Percentiles rank a stretch among this genome's conserved stretches.
Conservation (phyloP, 1,140 invertebrate species). For the Leptinotarsa texana region DNA sequence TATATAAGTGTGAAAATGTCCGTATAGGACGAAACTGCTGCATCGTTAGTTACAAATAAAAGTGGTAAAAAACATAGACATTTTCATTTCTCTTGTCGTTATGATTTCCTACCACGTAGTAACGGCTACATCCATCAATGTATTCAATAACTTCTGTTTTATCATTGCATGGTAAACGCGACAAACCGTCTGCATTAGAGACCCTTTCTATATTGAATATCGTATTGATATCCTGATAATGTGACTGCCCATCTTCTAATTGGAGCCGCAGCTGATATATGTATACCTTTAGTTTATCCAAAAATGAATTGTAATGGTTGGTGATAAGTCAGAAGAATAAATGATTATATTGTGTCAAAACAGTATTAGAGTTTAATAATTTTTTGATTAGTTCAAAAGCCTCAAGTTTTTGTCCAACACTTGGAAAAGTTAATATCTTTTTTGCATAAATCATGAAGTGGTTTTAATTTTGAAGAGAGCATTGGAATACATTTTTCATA, state of each 20-base stretch:
- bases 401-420: conserved; percentile 47
- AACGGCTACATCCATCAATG: too few species aligned
- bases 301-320: conserved; percentile 34
- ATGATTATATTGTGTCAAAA: conserved; percentile 48
- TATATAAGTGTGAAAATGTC: too few species aligned
- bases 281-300: conserved; percentile 29
- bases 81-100: too few species aligned
- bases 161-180: conserved; percentile 26
- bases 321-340: conserved; percentile 34
- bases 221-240: conserved; percentile 35
- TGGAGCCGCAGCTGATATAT: conserved; percentile 18
- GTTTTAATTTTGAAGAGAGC: conserved; percentile 49
- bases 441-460: conserved; percentile 43
- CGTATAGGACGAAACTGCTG: too few species aligned
- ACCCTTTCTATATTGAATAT: conserved; percentile 35
- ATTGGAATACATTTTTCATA: conserved; percentile 52
- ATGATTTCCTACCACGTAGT: too few species aligned
- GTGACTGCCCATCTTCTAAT: conserved; percentile 33
- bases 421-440: conserved; percentile 46
- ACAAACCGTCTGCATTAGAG: conserved; percentile 32
- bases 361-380: conserved; percentile 18
- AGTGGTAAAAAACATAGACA: too few species aligned
- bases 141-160: conserved; percentile 6
- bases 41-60: too few species aligned
- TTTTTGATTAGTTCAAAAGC: conserved; percentile 49